Evolutionary conservation across 2,797 vertebrate genomes (phyloP).

Genomic region (Tenualosa thibaudeaui): DNA sequence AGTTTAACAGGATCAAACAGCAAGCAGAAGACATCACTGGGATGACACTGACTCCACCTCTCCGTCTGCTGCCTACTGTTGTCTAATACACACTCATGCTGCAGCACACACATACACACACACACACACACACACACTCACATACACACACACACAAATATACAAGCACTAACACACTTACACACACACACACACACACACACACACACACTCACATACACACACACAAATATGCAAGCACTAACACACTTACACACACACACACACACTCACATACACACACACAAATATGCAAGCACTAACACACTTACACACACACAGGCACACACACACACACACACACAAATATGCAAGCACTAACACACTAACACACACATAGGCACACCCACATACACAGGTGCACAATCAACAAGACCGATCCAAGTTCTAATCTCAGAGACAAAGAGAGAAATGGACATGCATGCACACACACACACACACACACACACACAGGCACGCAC

Average conservation of each 20-base stretch:
- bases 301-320: constrained; percentile 39
- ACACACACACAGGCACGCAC: neutral
- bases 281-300: constrained; percentile 42
- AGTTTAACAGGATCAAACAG: constrained; percentile 59
- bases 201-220: neutral
- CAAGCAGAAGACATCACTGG: constrained; percentile 46
- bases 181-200: constrained; percentile 30
- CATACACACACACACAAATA: constrained; percentile 38
- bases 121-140: neutral
- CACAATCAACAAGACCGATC: neutral
- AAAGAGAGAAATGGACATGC: neutral
- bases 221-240: neutral
- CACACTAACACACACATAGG: too few relatives aligned
- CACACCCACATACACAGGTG: neutral
- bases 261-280: neutral
- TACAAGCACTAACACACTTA: constrained; percentile 44
- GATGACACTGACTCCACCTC: constrained; percentile 40
- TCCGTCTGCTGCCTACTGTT: neutral
- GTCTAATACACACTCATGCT: neutral
- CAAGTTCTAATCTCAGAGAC: too few relatives aligned
- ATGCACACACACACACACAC: neutral
- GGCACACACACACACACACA: constrained; percentile 10
- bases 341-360: neutral
- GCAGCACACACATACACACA: neutral
- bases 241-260: neutral